Percentiles rank a stretch among this genome's conserved stretches.
These are phyloP conservation scores for Aleadryas rufinucha DNA, from an alignment of 2,113 vertebrate species.

Conservation along the genomic window DNA sequence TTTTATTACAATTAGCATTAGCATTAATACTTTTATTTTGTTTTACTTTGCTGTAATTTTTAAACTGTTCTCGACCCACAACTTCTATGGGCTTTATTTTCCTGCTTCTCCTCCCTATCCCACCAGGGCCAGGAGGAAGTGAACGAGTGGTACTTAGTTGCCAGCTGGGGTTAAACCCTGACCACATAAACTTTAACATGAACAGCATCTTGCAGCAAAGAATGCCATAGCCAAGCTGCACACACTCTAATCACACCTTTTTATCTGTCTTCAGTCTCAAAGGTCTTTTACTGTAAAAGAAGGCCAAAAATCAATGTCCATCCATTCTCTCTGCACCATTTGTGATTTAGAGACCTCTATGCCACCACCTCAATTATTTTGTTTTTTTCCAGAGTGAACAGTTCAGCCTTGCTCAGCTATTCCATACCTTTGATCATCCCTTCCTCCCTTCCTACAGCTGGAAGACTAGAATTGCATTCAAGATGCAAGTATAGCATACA, in stretches of 20 bases:
- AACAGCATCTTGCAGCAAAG: background rate
- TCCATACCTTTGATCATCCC: background rate
- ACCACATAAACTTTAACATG: background rate
- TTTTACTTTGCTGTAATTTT: background rate
- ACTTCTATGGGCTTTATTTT: background rate
- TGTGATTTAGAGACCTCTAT: background rate
- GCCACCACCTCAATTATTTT: background rate
- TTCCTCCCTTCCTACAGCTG: background rate
- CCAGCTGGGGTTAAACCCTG: background rate
- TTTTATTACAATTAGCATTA: background rate
- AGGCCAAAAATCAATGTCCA: background rate
- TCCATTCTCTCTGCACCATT: background rate
- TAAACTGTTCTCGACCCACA: accelerated
- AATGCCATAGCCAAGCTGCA: background rate
- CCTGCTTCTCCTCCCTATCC: background rate
- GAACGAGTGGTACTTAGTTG: background rate
- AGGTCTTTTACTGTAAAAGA: background rate
- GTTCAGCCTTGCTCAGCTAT: background rate
- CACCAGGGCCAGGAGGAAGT: background rate
- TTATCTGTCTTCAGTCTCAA: background rate
- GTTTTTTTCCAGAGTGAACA: background rate
- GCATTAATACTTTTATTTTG: background rate
- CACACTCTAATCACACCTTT: background rate
- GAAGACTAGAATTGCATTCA: background rate
- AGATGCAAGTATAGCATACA: background rate